Base-by-base conservation (phyloP, 2,888 invertebrate species). In the Hydroisotoma schaefferi region DNA sequence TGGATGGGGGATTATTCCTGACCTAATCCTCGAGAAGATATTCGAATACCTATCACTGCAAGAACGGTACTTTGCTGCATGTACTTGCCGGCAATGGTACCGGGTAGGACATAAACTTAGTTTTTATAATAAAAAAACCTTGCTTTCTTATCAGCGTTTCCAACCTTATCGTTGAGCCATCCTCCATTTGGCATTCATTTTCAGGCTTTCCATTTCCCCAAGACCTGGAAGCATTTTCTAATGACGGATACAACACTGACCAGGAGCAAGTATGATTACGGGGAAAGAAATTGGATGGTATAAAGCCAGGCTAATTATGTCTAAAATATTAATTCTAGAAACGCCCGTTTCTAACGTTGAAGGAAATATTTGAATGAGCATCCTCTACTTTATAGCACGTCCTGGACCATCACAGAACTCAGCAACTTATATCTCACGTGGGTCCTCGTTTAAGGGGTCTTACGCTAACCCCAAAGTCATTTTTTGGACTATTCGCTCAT, bases 171-270 rank as follows among this genome's bases (percentile, higher is more conserved):
- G n/a, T n/a, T n/a, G n/a, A n/a, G n/a, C n/a, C n/a, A n/a, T n/a
- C n/a, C n/a, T n/a, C n/a, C n/a, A n/a, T n/a, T n/a, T n/a, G n/a
- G n/a, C n/a, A n/a, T n/a, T n/a, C n/a, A n/a, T n/a, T n/a, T 47
- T 2, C 40, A 66, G 68, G 85, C 84, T 3, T 89, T 90, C 75
- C 82, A 87, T 73, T 79, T 88, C 26, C 86, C 86, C 18, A 81
- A 81, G 33, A 84, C 87, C n/a, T 91, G 90, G 90, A 80, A 83
- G 55, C 83, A 81, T 12, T 90, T 90, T 74, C 79, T 82, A 1
- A 78, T 90, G 44, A 83, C 84, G 65, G 90, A 90, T 74, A 80
- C 80, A 1, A 87, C 88, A 0, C 78, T 90, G 23, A 88, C 88
- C 0, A 81, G 87, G 57, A 80, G 85, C 25, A 85, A 86, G 74